Base-by-base conservation (phyloP, 1,140 invertebrate genomes). In the Marisa cornuarietis region DNA sequence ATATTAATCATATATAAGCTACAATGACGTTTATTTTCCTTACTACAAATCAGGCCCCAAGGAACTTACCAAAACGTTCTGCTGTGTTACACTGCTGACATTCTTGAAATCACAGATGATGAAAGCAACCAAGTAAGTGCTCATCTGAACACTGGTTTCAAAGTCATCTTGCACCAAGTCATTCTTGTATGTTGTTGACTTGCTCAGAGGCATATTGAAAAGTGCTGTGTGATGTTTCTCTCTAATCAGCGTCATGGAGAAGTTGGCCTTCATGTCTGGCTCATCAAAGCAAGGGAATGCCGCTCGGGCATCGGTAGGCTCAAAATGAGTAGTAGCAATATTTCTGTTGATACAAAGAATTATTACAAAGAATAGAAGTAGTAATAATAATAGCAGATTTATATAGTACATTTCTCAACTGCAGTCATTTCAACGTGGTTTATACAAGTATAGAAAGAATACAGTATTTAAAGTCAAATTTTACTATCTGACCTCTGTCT, bases 241-340 rank as follows among this genome's bases (percentile, higher is more conserved):
- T 79, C 95, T 93, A 1, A 94, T 94, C 22, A 98, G 89, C 22
- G 91, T 94, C 18, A 98, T 93, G 51, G 92, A 92, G 87, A 97
- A 99, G 10, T 92, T 95, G 0, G 97, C 95, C 89, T 99, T 99
- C 86, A 96, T 94, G 9, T 92, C 92, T 0, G 98, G 98, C 87
- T 99, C 98, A 88, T 99, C 98, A 88, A 99, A 98, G 90, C 97
- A 99, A 0, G 97, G 97, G 89, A 99, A 99, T 2, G 95, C 97
- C 76, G 82, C 79, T 22, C 88, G 77, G 20, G 89, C 89, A 74
- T 85, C 85, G 16, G 88, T 86, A 9, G 89, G 79, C 75, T 90
- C 86, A 85, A 90, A 87, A 61, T 88, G 85, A 13, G 88, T 87
- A 58, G 85, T 85, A 0, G 87, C 88, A 42, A 89, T 83, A 63